Percentiles rank a stretch among this genome's conserved stretches.
Conservation (phyloP, 1,140 invertebrate genomes). For the Phymastichus coffea region DNA sequence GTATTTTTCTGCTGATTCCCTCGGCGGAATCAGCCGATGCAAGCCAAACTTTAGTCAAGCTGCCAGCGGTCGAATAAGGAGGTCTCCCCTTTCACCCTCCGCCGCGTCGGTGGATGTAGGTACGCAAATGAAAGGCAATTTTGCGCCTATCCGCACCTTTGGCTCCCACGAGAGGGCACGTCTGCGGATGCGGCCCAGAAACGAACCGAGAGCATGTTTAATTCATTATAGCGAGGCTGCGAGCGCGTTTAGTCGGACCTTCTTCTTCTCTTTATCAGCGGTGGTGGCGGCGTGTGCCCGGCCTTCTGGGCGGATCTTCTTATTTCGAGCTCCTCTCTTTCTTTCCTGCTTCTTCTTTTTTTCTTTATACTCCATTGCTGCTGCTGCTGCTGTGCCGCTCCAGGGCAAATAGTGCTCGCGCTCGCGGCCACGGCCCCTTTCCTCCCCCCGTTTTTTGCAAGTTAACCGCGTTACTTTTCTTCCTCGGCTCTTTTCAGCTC, state of each 20-base stretch:
- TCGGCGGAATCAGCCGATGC: too few relatives aligned
- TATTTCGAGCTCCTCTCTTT: constrained; percentile 8
- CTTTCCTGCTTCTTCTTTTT: not conserved
- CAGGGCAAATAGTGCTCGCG: not conserved
- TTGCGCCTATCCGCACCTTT: constrained; percentile 22
- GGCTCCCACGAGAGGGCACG: not conserved
- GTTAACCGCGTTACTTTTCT: constrained; percentile 25
- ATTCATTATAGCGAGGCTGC: constrained; percentile 35
- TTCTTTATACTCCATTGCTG: not conserved
- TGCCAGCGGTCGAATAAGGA: too few relatives aligned
- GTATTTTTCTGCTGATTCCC: too few relatives aligned
- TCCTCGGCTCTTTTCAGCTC: constrained; percentile 11
- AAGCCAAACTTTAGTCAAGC: too few relatives aligned
- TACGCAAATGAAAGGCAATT: constrained; percentile 31
- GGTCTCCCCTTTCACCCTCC: too few relatives aligned
- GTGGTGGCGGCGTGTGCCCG: constrained; percentile 15
- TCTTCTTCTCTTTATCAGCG: constrained; percentile 17
- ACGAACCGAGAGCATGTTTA: constrained; percentile 36
- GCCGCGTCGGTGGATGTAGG: too few relatives aligned
- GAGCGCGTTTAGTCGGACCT: constrained; percentile 26
- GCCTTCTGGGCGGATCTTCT: constrained; percentile 24
- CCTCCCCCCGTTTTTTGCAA: not conserved
- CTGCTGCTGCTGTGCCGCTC: not conserved
- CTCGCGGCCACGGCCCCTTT: not conserved
- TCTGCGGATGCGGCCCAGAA: constrained; percentile 21